phyloP scores from a whole-genome alignment of 2,888 invertebrate genomes.

The Nephrotoma flavescens region DNA sequence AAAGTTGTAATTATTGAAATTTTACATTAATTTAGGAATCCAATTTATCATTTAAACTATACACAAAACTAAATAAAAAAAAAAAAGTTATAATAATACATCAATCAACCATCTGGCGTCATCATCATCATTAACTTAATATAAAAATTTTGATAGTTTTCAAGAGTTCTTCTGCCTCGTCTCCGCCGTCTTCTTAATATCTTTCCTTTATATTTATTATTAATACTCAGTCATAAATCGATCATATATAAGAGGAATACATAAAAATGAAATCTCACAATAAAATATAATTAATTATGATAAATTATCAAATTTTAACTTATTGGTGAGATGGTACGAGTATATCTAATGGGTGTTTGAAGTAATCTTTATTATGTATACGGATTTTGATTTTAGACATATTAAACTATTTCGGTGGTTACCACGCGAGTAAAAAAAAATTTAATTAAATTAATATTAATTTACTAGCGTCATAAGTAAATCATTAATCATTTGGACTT shows the following conservation, averaged over 20 bases:
- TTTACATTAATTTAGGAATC: neutral
- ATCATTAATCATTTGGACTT: neutral
- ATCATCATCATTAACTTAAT: neutral
- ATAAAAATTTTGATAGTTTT: neutral
- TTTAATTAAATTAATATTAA: neutral
- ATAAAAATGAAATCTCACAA: neutral
- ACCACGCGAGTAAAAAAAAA: neutral
- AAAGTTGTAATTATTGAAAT: neutral
- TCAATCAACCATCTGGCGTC: neutral
- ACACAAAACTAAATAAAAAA: neutral
- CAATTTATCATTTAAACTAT: neutral
- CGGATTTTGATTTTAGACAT: neutral
- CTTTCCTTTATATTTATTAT: neutral
- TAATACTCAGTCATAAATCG: neutral
- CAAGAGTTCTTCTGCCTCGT: neutral
- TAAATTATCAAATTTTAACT: neutral
- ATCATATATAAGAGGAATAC: neutral
- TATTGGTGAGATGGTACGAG: neutral
- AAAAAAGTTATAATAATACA: neutral
- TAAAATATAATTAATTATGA: neutral
- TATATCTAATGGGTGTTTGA: neutral
- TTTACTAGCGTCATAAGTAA: neutral
- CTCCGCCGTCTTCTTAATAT: neutral
- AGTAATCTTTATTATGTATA: neutral
- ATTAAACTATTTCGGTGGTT: neutral